Evolutionary conservation across 2,797 vertebrate genomes (phyloP), one percentile per base, ranked within the genome.

Genomic region (Acanthis flammea): DNA sequence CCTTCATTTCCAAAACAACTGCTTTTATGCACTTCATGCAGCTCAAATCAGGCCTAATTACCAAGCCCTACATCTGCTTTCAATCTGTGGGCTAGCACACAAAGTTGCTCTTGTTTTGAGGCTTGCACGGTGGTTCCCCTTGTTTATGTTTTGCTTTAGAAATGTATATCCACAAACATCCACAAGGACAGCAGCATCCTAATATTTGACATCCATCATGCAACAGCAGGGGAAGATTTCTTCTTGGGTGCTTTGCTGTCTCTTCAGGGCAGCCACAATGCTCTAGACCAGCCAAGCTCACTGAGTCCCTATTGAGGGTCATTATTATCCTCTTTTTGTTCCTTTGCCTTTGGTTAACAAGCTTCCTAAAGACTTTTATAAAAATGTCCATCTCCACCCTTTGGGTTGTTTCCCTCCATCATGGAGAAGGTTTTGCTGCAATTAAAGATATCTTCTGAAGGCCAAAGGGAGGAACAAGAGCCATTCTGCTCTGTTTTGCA

Each of bases 41-140:
- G 94, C 79, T 90, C 89, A 22, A 97, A 97, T 95, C 94, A 87
- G 93, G 86, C 88, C 74, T 97, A 98, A 98, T 98, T 98, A 97
- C 95, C 45, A 92, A 95, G 92, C 77, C 96, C 94, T 97, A 95
- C 98, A 98, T 98, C 98, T 98, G 98, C 96, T 98, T 98, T 97
- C 96, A 98, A 98, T 98, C 96, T 95, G 50, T 30, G 66, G 91
- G 65, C 87, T 62, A 95, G 79, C 93, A 88, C 81, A 97, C 86
- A 97, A 94, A 87, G 95, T 97, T 94, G 72, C 78, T 78, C 78
- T 96, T 96, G 87, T 96, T 44, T 92, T 74, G 78, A 63, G 83
- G 31, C 90, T 96, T 92, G 41, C 79, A 87, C 39, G 84, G 90
- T 95, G 96, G 94, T 94, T 91, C 78, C 92, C 47, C 96, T 97